A percentile compares a stretch with the other conserved stretches of the same genome.
Evolutionary conservation across 2,113 vertebrate genomes (phyloP).

Genomic region (Phainopepla nitens): DNA sequence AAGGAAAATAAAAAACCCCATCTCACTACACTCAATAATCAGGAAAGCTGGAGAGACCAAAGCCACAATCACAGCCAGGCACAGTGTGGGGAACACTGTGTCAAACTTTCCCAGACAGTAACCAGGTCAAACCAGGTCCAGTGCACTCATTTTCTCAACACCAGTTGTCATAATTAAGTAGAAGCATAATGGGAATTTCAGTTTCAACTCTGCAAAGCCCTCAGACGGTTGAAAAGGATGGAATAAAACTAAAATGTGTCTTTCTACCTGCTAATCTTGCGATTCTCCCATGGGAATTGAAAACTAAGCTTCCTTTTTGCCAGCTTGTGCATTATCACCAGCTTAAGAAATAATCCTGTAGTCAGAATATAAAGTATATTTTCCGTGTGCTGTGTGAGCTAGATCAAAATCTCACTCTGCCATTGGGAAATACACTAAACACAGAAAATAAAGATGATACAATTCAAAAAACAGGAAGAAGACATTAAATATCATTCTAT

Average conservation of each 20-base stretch:
- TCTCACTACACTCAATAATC: background rate
- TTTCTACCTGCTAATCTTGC: background rate
- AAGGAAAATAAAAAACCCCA: fast-evolving
- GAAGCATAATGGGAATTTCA: background rate
- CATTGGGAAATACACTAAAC: background rate
- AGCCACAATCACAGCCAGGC: background rate
- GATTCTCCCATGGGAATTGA: background rate
- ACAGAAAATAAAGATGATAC: background rate
- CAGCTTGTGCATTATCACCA: background rate
- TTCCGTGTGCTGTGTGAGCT: background rate
- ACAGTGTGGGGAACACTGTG: background rate
- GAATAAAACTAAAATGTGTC: background rate
- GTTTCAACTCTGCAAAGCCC: background rate
- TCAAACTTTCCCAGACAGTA: background rate
- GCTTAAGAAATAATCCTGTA: background rate
- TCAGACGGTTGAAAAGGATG: background rate
- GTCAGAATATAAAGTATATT: background rate
- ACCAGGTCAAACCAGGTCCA: background rate
- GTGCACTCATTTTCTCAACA: background rate
- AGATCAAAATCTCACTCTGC: background rate
- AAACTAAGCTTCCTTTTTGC: background rate
- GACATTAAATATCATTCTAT: background rate
- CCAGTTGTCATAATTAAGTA: background rate
- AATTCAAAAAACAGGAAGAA: background rate
- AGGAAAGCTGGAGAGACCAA: background rate